These are phyloP conservation scores for Limnephilus rhombicus DNA, from an alignment of 2,888 invertebrate genomes.

Conservation along the genomic window DNA sequence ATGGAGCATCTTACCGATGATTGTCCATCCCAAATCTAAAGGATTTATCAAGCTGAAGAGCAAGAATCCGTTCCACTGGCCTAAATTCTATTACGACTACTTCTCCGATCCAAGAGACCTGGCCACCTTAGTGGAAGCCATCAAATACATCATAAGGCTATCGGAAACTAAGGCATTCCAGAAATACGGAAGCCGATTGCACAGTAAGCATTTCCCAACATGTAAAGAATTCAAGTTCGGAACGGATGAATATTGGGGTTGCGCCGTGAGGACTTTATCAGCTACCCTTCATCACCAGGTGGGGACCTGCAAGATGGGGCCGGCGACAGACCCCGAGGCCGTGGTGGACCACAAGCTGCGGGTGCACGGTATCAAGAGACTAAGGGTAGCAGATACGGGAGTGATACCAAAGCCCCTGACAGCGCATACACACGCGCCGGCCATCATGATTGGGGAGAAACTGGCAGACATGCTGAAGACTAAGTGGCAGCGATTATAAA, in stretches of 20 bases:
- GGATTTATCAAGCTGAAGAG: constrained; percentile 84
- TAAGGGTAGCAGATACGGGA: constrained; percentile 84
- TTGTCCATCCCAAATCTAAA: constrained; percentile 85
- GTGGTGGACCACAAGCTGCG: constrained; percentile 82
- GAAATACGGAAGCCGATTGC: constrained; percentile 76
- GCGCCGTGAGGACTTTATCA: constrained; percentile 80
- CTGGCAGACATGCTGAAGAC: constrained; percentile 82
- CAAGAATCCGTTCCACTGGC: constrained; percentile 85
- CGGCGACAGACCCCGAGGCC: constrained; percentile 78
- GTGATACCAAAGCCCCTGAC: constrained; percentile 81
- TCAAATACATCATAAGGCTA: constrained; percentile 80
- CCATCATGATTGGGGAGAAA: constrained; percentile 85
- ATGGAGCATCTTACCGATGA: constrained; percentile 82
- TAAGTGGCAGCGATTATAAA: constrained; percentile 71
- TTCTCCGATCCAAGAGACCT: constrained; percentile 82
- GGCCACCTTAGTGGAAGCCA: constrained; percentile 78
- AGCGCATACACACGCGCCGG: constrained; percentile 84
- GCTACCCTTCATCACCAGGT: constrained; percentile 82
- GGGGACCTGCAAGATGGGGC: constrained; percentile 86
- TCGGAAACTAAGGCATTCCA: constrained; percentile 79
- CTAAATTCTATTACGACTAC: constrained; percentile 90
- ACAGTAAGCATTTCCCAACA: constrained; percentile 76
- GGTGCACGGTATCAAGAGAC: constrained; percentile 79
- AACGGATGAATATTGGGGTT: constrained; percentile 85
- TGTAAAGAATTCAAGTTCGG: constrained; percentile 76